Evolutionary conservation across 37 sponge, comb jelly and placozoan species (phyloP).

Genomic region (Cladorhizidae sp.): DNA sequence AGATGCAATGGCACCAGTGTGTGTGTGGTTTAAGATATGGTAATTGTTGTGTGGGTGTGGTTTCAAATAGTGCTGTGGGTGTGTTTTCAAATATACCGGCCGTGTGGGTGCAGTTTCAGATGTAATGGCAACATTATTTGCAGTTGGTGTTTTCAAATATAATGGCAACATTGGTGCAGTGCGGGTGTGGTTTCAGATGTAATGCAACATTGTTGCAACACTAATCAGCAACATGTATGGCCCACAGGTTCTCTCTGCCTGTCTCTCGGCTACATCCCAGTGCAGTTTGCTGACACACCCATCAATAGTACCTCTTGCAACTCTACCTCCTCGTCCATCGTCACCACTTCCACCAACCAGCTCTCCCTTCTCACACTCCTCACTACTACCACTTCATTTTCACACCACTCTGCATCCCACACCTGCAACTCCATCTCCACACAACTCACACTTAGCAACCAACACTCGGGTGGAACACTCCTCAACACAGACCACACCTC

Average conservation of each 20-base stretch:
- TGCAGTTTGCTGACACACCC: background rate
- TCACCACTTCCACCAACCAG: no score
- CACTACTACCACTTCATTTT: background rate
- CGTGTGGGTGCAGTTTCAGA: background rate
- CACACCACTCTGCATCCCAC: constrained; percentile 1
- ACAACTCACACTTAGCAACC: background rate
- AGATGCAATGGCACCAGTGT: no score
- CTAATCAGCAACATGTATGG: no score
- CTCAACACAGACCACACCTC: background rate
- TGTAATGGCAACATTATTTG: background rate
- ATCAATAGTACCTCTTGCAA: background rate
- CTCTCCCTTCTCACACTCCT: no score
- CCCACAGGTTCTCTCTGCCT: background rate
- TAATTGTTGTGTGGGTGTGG: no score
- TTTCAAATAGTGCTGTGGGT: no score
- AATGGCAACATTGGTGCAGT: no score
- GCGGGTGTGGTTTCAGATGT: background rate
- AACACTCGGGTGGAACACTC: background rate
- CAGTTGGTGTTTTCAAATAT: no score
- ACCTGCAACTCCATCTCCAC: background rate
- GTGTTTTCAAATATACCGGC: no score
- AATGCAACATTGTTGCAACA: background rate
- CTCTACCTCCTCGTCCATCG: background rate
- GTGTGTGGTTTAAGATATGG: no score
- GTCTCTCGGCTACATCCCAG: background rate